Conservation (phyloP, 2,113 vertebrate genomes). For the Onychorhynchus coronatus region DNA sequence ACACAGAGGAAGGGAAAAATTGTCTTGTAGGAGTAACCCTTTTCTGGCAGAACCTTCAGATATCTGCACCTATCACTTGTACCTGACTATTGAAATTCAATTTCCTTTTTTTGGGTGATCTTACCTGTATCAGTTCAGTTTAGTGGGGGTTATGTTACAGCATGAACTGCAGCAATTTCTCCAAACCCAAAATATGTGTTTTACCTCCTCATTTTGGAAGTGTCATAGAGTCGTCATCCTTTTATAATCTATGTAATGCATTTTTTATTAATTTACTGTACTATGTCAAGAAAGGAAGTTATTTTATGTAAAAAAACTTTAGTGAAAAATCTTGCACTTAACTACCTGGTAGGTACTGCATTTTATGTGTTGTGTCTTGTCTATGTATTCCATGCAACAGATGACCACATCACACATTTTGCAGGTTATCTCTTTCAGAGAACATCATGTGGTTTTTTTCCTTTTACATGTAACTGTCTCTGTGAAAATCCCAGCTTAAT, state of each 20-base stretch:
- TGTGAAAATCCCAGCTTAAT: not conserved
- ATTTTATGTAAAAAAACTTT: not conserved
- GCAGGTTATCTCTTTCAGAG: not conserved
- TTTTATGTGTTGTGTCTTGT: not conserved
- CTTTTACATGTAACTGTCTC: not conserved
- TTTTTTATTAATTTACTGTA: not conserved
- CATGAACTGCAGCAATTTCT: not conserved
- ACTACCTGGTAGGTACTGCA: not conserved
- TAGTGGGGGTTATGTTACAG: not conserved
- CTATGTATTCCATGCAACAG: not conserved
- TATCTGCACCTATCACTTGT: not conserved
- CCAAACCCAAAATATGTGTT: not conserved
- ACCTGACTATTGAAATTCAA: not conserved
- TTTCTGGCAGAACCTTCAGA: not conserved
- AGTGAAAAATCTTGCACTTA: not conserved
- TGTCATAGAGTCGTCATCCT: not conserved
- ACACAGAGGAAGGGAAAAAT: not conserved
- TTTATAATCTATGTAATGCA: not conserved
- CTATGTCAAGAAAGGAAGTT: not conserved
- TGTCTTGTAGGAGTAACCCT: not conserved
- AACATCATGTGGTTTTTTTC: not conserved
- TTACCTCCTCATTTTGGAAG: not conserved
- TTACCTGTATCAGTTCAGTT: not conserved
- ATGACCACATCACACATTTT: not conserved
- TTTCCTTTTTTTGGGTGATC: not conserved